phyloP scores from a whole-genome alignment of 2,113 vertebrate genomes.

The Monarcha castaneiventris region DNA sequence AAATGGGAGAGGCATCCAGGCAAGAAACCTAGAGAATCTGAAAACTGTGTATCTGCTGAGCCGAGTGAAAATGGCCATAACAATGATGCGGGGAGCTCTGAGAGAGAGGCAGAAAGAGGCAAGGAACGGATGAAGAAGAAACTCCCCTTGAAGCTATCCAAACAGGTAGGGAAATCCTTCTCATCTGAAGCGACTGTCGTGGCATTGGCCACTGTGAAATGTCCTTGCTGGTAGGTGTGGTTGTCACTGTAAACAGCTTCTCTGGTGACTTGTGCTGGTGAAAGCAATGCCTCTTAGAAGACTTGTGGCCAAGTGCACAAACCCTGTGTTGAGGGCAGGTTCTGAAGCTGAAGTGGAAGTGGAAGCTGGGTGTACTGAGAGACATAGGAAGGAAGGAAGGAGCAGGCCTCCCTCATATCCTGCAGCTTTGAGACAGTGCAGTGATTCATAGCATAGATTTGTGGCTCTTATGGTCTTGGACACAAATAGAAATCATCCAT shows the following conservation, averaged over 20 bases:
- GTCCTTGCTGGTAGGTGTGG: neutral
- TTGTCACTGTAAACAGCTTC: neutral
- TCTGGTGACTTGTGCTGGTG: neutral
- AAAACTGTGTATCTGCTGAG: constrained; percentile 84
- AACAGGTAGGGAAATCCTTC: constrained; percentile 81
- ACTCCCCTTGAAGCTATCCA: constrained; percentile 86
- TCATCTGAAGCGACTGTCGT: rapidly evolving
- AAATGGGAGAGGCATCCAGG: constrained; percentile 78
- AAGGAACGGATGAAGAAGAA: constrained; percentile 89
- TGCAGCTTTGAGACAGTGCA: neutral
- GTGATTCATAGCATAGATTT: neutral
- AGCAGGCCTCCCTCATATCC: neutral
- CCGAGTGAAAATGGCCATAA: constrained; percentile 86
- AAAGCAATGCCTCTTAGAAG: neutral
- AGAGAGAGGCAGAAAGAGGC: constrained; percentile 84
- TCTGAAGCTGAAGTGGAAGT: neutral
- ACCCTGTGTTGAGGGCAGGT: neutral
- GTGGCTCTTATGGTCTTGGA: neutral
- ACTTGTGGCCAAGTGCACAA: neutral
- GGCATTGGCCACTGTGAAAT: neutral
- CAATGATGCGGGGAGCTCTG: constrained; percentile 77
- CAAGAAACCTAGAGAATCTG: constrained; percentile 86
- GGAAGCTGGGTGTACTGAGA: neutral
- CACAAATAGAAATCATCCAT: neutral
- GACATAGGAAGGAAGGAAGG: neutral